Conservation (phyloP, 2,888 invertebrate genomes). For the Chrysodeixis includens region DNA sequence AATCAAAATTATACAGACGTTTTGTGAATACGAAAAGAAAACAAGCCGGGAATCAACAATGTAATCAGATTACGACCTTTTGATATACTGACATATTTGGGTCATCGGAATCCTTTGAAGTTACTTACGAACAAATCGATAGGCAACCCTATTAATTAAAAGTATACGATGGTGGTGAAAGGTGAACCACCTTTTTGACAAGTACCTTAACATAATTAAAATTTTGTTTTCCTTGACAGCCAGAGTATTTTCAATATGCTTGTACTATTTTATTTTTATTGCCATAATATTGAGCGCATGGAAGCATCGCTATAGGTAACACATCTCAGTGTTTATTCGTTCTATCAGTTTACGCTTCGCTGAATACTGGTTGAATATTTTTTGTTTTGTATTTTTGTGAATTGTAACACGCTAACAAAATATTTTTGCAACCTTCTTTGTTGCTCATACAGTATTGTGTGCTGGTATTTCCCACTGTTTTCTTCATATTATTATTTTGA, state of each 20-base stretch:
- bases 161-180: constrained; percentile 9
- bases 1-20: constrained; percentile 50
- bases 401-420: constrained; percentile 65
- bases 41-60: constrained; percentile 47
- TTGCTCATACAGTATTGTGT: constrained; percentile 66
- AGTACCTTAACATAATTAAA: neutral
- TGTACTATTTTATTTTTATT: constrained; percentile 36
- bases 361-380: constrained; percentile 47
- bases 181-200: neutral
- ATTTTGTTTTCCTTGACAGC: neutral
- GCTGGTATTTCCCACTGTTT: constrained; percentile 51
- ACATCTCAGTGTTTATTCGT: constrained; percentile 68
- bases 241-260: neutral
- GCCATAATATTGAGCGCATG: constrained; percentile 39
- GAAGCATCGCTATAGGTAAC: constrained; percentile 39
- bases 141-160: constrained; percentile 40
- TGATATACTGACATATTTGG: constrained; percentile 64
- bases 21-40: constrained; percentile 55
- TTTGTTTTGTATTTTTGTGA: constrained; percentile 65
- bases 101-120: constrained; percentile 69
- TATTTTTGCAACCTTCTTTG: constrained; percentile 68
- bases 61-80: constrained; percentile 66
- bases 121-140: constrained; percentile 52
- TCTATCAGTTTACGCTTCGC: constrained; percentile 64
- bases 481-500: constrained; percentile 18